Conservation (phyloP, 2,797 vertebrate species). For the Falco concolor region DNA sequence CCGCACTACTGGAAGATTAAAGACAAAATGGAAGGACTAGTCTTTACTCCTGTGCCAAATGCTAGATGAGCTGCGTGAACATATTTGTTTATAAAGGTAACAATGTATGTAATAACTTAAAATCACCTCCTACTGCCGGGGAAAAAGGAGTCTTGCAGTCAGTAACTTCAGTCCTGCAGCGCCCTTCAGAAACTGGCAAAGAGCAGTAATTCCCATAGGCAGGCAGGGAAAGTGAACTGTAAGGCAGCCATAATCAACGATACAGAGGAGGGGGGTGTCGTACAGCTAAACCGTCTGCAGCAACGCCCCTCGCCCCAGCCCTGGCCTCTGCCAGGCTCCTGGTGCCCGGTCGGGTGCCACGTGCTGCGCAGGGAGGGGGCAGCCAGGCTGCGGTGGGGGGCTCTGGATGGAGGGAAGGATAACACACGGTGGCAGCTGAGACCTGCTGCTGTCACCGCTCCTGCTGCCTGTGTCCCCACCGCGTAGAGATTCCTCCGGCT, state of each 20-base stretch:
- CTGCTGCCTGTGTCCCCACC: not conserved
- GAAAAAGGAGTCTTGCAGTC: not conserved
- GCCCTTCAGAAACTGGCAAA: not conserved
- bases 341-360: not conserved
- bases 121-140: not conserved
- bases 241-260: not conserved
- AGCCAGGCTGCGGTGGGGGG: not conserved
- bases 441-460: not conserved
- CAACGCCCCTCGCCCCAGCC: not conserved
- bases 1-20: not conserved
- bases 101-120: not conserved
- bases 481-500: not conserved
- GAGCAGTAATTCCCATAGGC: not conserved
- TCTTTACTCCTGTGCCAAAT: not conserved
- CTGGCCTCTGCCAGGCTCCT: not conserved
- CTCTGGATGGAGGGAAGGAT: not conserved
- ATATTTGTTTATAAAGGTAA: not conserved
- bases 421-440: not conserved
- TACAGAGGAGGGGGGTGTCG: rapidly evolving
- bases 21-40: not conserved
- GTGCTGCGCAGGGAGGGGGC: not conserved
- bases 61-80: not conserved
- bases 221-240: not conserved
- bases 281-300: rapidly evolving
- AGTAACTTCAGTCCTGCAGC: not conserved